A percentile compares a stretch with the other conserved stretches of the same genome.
Evolutionary conservation across 2,797 vertebrate species (phyloP).

Genomic region (Myoxocephalus aenaeus): DNA sequence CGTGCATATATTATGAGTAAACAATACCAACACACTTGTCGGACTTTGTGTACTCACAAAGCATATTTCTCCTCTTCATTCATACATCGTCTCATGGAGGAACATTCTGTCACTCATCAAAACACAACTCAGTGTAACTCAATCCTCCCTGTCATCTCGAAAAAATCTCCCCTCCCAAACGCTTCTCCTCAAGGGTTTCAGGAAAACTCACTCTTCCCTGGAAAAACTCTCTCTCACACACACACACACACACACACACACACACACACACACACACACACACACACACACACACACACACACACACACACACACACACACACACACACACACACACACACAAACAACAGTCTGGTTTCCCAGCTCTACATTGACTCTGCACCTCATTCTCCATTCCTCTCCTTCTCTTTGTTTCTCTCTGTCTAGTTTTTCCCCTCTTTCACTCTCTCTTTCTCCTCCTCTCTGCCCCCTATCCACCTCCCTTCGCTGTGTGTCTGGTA

Average conservation of each 20-base stretch:
- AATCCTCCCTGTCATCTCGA: conserved; percentile 78
- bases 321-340: conserved; percentile 34
- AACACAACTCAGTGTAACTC: conserved; percentile 78
- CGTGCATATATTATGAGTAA: conserved; percentile 54
- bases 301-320: conserved; percentile 54
- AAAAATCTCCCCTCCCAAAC: conserved; percentile 72
- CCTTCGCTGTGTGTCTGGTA: conserved; percentile 85
- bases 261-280: conserved; percentile 55
- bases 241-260: conserved; percentile 31
- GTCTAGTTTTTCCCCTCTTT: conserved; percentile 66
- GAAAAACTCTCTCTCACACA: conserved; percentile 54
- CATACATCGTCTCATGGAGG: conserved; percentile 71
- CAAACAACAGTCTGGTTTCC: conserved; percentile 17
- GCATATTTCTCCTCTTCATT: conserved; percentile 58
- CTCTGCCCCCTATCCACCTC: conserved; percentile 63
- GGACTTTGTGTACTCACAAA: conserved; percentile 55
- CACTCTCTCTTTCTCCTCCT: conserved; percentile 66
- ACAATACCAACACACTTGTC: conserved; percentile 60
- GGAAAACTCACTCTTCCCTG: conserved; percentile 70
- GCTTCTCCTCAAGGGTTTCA: conserved; percentile 73
- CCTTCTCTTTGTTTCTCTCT: conserved; percentile 70
- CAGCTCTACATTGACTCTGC: conserved; percentile 56
- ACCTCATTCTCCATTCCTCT: conserved; percentile 72
- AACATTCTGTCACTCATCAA: conserved; percentile 80
- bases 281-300: conserved; percentile 31